Evolutionary conservation across 2,797 vertebrate genomes (phyloP).

Genomic region (Eidolon dupreanum): DNA sequence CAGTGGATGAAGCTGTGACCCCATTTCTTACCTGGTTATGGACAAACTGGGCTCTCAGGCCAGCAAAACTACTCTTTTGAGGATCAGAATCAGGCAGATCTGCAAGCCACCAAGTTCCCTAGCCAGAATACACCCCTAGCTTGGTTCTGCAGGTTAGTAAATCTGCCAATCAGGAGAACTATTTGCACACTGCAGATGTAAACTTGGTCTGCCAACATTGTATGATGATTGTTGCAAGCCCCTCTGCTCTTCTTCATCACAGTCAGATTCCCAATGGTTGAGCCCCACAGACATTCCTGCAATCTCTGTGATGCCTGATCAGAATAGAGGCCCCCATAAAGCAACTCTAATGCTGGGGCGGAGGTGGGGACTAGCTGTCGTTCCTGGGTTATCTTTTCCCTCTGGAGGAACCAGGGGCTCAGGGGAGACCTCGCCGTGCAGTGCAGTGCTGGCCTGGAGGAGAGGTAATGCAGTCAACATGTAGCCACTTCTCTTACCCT

Average conservation of each 20-base stretch:
- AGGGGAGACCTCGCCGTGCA: background rate
- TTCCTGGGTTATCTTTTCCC: background rate
- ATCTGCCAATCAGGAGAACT: background rate
- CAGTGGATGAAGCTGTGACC: background rate
- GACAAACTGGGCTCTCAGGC: background rate
- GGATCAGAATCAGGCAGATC: background rate
- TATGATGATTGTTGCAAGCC: background rate
- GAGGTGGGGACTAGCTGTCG: background rate
- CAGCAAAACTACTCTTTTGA: background rate
- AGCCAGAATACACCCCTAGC: background rate
- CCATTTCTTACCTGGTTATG: background rate
- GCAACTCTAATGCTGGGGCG: too few relatives aligned
- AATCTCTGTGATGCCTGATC: background rate
- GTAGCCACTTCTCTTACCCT: background rate
- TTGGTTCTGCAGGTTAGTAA: background rate
- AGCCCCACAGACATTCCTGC: background rate
- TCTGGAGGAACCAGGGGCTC: background rate
- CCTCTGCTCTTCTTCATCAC: background rate
- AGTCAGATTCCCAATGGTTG: background rate
- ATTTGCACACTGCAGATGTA: background rate
- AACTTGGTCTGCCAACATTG: background rate
- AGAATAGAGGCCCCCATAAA: background rate
- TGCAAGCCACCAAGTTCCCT: background rate
- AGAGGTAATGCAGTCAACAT: background rate
- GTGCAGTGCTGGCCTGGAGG: fast-evolving